Percentiles rank a stretch among this genome's conserved stretches.
These are phyloP conservation scores for Jordanella pulchra DNA, from an alignment of 2,797 vertebrate genomes.

Conservation along the genomic window DNA sequence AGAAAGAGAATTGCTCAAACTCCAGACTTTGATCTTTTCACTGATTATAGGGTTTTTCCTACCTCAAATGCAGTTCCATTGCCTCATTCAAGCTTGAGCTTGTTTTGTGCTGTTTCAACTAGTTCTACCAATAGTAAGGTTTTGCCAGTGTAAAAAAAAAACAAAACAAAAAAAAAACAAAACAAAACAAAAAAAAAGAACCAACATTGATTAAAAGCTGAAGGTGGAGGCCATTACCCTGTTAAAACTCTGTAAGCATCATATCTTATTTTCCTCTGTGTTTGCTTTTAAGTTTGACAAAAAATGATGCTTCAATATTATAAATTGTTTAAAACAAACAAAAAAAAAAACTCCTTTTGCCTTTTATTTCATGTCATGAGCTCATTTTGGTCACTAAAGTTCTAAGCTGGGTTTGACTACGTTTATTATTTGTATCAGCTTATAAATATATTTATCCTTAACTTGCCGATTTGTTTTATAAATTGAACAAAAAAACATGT, in stretches of 20 bases:
- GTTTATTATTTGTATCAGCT: not conserved
- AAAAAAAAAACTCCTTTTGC: not conserved
- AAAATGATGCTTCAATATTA: not conserved
- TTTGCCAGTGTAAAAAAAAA: not conserved
- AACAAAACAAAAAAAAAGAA: too few relatives aligned
- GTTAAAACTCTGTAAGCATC: not conserved
- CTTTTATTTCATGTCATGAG: not conserved
- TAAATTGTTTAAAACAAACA: not conserved
- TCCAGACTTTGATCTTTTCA: conserved; percentile 4
- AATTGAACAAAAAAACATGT: not conserved
- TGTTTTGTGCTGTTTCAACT: not conserved
- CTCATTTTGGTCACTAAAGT: not conserved
- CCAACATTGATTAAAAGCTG: not conserved
- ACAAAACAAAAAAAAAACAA: too few relatives aligned
- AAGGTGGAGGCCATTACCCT: not conserved
- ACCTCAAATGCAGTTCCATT: not conserved
- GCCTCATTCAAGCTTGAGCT: not conserved
- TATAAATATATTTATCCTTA: not conserved
- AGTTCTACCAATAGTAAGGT: not conserved
- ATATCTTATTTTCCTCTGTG: not conserved
- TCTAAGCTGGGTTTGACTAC: not conserved
- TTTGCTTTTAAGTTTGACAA: not conserved
- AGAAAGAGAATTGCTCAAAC: not conserved
- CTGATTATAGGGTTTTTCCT: not conserved
- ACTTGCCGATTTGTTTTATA: not conserved